Conservation (phyloP, 2,888 invertebrate species). For the Leptinotarsa tumamoca region DNA sequence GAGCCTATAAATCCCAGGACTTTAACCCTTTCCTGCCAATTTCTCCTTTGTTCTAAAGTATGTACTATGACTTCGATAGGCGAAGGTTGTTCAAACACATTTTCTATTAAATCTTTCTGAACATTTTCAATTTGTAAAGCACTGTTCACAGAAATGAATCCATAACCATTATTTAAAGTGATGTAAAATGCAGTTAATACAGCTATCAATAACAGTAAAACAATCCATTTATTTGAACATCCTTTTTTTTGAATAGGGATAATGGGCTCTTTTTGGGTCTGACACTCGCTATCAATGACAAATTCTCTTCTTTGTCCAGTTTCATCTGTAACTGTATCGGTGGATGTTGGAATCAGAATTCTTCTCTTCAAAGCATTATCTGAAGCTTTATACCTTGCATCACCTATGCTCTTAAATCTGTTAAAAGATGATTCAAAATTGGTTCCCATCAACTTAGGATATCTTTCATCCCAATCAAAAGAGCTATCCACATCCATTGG, state of each 20-base stretch:
- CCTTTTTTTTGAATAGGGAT: constrained; percentile 15
- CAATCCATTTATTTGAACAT: constrained; percentile 12
- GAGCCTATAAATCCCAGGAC: constrained; percentile 56
- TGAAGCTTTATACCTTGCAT: constrained; percentile 20
- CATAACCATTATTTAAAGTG: not conserved
- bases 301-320: not conserved
- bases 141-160: constrained; percentile 35
- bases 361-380: constrained; percentile 19
- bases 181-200: constrained; percentile 20
- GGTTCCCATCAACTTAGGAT: constrained; percentile 25
- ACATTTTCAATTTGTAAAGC: constrained; percentile 44
- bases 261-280: not conserved
- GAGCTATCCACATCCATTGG: constrained; percentile 40
- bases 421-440: constrained; percentile 9
- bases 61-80: constrained; percentile 46
- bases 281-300: not conserved
- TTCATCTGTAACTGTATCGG: constrained; percentile 5
- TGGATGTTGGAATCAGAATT: not conserved
- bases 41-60: constrained; percentile 46
- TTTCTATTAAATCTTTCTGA: constrained; percentile 44
- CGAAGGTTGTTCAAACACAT: constrained; percentile 50
- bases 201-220: constrained; percentile 14
- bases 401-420: not conserved
- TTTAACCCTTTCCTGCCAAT: constrained; percentile 43
- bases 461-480: constrained; percentile 24